Base-by-base conservation (phyloP, 30 jellyfish, hydroid and myxozoan genomes). In the Cassiopea andromeda region DNA sequence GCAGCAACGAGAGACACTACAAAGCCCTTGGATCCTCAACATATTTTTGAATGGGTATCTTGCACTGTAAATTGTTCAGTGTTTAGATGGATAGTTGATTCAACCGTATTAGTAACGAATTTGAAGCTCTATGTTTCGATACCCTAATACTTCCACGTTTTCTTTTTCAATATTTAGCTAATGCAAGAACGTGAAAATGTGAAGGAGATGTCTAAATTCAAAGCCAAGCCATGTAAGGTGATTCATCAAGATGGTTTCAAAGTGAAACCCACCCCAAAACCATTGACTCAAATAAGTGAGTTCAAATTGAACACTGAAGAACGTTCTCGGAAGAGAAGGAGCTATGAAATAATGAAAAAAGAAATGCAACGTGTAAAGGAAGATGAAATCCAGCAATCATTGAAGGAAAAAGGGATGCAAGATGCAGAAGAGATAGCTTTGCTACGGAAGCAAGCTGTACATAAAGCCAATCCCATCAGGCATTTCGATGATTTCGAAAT, bases 261-360 rank as follows among this genome's bases (percentile, higher is more conserved):
- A 60, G 98, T 97, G 15, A 79, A 74, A 77, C 88, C 95, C 18
- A 89, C 96, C 3, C 74, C 73, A 48, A 91, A 74, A 18, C 98
- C 98, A 0, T 91, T 93, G 15, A 91, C 94, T 1, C 91, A 87
- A 17, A 76, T 90, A 46, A 91, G 85, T 68, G 89, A 78, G 59
- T 87, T 95, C 80, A 87, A 71, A 71, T 73, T 95, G 46, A 95
- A 91, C 89, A 84, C 99, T 2, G 98, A 91, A 64, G 91, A 81
- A 47, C 97, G 99, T 13, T 93, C 99, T 59, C 87, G 75, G 76
- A 92, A 95, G 72, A 96, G 99, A 12, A 96, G 85, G 14, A 87
- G 84, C 19, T 95, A 48, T 90, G 98, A 95, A 19, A 97, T 81
- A 70, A 73, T 86, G 92, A 87, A 74, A 69, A 84, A 78, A 57